Evolutionary conservation across 2,888 invertebrate species (phyloP).

Genomic region (Entomobrya multifasciata): DNA sequence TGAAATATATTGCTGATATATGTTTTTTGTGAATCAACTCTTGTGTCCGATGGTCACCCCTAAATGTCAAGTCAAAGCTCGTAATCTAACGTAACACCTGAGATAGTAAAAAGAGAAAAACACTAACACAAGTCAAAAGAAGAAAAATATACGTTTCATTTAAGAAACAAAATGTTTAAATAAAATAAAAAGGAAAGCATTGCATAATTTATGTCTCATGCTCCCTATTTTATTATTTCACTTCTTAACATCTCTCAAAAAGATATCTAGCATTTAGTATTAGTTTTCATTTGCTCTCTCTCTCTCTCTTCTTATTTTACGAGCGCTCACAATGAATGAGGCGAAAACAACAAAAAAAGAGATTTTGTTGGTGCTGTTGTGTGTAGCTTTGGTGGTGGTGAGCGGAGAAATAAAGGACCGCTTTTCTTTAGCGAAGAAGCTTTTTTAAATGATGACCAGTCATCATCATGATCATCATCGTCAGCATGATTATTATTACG

Average conservation of each 20-base stretch:
- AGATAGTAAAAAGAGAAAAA: constrained; percentile 37
- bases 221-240: constrained; percentile 72
- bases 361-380: neutral
- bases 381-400: neutral
- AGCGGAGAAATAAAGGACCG: constrained; percentile 26
- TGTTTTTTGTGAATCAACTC: constrained; percentile 39
- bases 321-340: constrained; percentile 13
- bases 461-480: constrained; percentile 41
- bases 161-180: constrained; percentile 32
- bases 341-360: constrained; percentile 41
- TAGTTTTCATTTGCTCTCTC: constrained; percentile 47
- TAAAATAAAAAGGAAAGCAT: constrained; percentile 70
- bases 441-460: constrained; percentile 50
- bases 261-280: constrained; percentile 32
- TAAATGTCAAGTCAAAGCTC: constrained; percentile 76
- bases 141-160: constrained; percentile 41
- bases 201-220: constrained; percentile 75
- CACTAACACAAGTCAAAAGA: constrained; percentile 29
- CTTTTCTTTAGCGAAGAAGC: constrained; percentile 14
- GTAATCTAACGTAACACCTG: constrained; percentile 75
- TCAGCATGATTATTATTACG: constrained; percentile 54
- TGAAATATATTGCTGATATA: constrained; percentile 33
- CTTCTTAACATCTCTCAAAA: neutral
- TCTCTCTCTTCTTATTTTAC: constrained; percentile 38
- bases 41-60: constrained; percentile 53